phyloP scores from a whole-genome alignment of 2,113 vertebrate genomes.

The Chaenogobius annularis region DNA sequence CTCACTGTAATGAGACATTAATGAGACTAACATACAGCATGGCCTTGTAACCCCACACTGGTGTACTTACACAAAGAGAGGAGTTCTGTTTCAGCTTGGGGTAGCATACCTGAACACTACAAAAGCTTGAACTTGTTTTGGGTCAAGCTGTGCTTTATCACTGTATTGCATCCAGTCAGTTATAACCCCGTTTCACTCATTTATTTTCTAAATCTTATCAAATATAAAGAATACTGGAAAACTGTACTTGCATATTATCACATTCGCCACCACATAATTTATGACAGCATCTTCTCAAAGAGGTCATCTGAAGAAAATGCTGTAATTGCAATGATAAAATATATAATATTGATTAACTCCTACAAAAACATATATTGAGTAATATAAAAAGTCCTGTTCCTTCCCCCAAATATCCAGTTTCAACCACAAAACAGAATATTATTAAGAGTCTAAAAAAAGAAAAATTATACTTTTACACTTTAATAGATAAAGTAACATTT shows the following conservation, averaged over 20 bases:
- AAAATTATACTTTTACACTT: conserved; percentile 3
- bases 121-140: conserved; percentile 18
- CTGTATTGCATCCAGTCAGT: conserved; percentile 54
- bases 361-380: conserved; percentile 41
- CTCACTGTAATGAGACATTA: conserved; percentile 40
- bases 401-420: not conserved
- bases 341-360: conserved; percentile 30
- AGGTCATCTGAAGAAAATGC: conserved; percentile 13
- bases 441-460: not conserved
- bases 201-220: not conserved
- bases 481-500: not conserved
- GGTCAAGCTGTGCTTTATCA: conserved; percentile 31
- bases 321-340: conserved; percentile 29
- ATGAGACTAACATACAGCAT: conserved; percentile 16
- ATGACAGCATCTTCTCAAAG: conserved; percentile 17
- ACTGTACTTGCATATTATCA: not conserved
- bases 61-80: conserved; percentile 44
- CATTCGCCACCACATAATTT: conserved; percentile 6
- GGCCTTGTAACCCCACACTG: conserved; percentile 55
- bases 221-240: conserved; percentile 6
- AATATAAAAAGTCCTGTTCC: conserved; percentile 36
- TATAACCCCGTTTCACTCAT: not conserved
- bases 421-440: conserved; percentile 15
- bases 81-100: conserved; percentile 56
- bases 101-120: conserved; percentile 56